phyloP scores from a whole-genome alignment of 2,113 vertebrate genomes.

The Gambusia affinis region DNA sequence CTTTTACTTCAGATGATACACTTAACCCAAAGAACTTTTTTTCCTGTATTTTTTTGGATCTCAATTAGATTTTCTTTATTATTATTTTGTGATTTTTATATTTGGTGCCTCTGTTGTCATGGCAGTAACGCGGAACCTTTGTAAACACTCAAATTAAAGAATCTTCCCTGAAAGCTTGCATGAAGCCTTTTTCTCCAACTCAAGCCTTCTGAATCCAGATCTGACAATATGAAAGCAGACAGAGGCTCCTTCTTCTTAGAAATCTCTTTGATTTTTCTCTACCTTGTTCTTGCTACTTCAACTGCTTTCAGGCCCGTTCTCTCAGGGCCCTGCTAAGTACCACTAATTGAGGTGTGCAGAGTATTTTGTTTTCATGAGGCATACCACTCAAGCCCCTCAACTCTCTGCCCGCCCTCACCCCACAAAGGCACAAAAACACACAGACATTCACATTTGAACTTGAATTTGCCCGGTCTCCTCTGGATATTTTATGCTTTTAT shows the following conservation, averaged over 20 bases:
- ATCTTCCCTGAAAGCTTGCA: slow-evolving; percentile 50
- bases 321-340: slow-evolving; percentile 50
- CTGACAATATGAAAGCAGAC: slow-evolving; percentile 44
- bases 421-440: slow-evolving; percentile 16
- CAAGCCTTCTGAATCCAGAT: slow-evolving; percentile 24
- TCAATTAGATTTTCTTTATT: slow-evolving; percentile 57
- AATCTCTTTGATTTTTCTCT: slow-evolving; percentile 65
- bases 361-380: slow-evolving; percentile 35
- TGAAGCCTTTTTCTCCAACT: slow-evolving; percentile 34
- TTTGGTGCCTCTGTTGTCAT: slow-evolving; percentile 71
- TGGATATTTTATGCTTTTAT: slow-evolving; percentile 26
- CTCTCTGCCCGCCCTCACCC: background rate
- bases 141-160: slow-evolving; percentile 48
- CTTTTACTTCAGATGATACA: slow-evolving; percentile 69
- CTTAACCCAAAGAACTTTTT: slow-evolving; percentile 47
- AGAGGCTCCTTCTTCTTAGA: slow-evolving; percentile 27
- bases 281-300: slow-evolving; percentile 60
- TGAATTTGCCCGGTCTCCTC: background rate
- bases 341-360: slow-evolving; percentile 69
- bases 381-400: slow-evolving; percentile 30
- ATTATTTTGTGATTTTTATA: slow-evolving; percentile 60
- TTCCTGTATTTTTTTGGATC: slow-evolving; percentile 37
- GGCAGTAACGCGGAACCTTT: slow-evolving; percentile 71
- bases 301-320: slow-evolving; percentile 58
- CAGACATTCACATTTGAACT: slow-evolving; percentile 13